These are phyloP conservation scores for Reticulitermes lucifugus DNA, from an alignment of 2,888 invertebrate genomes.

Conservation along the genomic window DNA sequence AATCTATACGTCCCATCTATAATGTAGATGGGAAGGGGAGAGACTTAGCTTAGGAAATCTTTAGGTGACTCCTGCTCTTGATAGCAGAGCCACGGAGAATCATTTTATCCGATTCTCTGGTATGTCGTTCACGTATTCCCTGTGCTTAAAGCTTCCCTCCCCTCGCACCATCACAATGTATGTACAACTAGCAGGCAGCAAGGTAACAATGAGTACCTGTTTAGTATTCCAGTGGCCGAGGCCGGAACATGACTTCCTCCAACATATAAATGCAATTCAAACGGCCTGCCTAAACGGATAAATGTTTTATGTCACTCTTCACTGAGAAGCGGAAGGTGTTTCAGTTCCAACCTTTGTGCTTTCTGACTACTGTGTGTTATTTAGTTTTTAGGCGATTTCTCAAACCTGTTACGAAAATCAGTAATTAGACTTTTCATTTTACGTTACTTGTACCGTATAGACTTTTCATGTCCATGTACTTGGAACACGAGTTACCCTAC, in stretches of 20 bases:
- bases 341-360: too few relatives aligned
- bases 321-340: not conserved
- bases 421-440: too few relatives aligned
- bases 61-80: not conserved
- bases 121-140: slow-evolving; percentile 43
- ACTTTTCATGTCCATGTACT: too few relatives aligned
- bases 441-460: too few relatives aligned
- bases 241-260: slow-evolving; percentile 31
- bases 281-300: slow-evolving; percentile 21
- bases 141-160: slow-evolving; percentile 40
- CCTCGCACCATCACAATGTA: not conserved
- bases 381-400: too few relatives aligned
- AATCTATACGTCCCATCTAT: not conserved
- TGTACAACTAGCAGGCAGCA: not conserved
- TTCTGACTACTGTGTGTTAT: too few relatives aligned
- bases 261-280: slow-evolving; percentile 37
- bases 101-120: slow-evolving; percentile 38
- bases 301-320: slow-evolving; percentile 38
- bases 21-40: too few relatives aligned
- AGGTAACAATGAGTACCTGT: slow-evolving; percentile 37
- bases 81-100: not conserved
- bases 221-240: slow-evolving; percentile 38
- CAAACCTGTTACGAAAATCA: too few relatives aligned
- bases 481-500: too few relatives aligned
- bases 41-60: not conserved